Base-by-base conservation (phyloP, 2,113 vertebrate genomes). In the Calcarius ornatus region DNA sequence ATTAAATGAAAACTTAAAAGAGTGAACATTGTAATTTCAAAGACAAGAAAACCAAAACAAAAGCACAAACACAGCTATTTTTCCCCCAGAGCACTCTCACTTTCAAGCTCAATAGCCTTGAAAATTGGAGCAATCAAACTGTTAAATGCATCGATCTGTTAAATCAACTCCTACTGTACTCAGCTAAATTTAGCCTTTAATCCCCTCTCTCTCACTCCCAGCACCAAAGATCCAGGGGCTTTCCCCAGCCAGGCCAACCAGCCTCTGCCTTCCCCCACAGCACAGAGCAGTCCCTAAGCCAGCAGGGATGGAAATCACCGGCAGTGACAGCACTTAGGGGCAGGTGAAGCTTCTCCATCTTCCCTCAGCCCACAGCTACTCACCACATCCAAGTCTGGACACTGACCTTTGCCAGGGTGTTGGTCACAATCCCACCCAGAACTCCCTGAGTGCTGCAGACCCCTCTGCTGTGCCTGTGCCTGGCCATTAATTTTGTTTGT, bases 41-140 rank as follows among this genome's bases (percentile, higher is more conserved):
- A 92, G 69, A 65, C 77, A 48, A 2, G 10, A 56, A 94, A 82
- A 56, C 81, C 83, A 96, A 97, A 80, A 95, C 91, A 96, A 90
- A 96, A 96, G 38, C 92, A 95, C 89, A 90, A 95, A 92, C 86
- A 92, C 85, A 94, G 91, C 92, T 88, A 33, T 96, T 95, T 92
- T 75, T 63, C 94, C 83, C 70, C 56, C 93, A 82, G 92, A 76
- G 95, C 80, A 87, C 88, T 94, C 61, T 83, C 86, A 69, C 93
- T 90, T 84, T 90, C 47, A 80, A 86, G 91, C 95, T 96, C 97
- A 95, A 87, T 88, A 92, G 94, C 82, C 96, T 97, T 95, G 96
- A 96, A 97, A 96, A 96, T 95, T 96, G 93, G 82, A 96, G 91
- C 94, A 69, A 88, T 80, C 92, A 95, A 90, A 79, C 92, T 92